Evolutionary conservation across 2,113 vertebrate genomes (phyloP).

Genomic region (Oreotragus oreotragus): DNA sequence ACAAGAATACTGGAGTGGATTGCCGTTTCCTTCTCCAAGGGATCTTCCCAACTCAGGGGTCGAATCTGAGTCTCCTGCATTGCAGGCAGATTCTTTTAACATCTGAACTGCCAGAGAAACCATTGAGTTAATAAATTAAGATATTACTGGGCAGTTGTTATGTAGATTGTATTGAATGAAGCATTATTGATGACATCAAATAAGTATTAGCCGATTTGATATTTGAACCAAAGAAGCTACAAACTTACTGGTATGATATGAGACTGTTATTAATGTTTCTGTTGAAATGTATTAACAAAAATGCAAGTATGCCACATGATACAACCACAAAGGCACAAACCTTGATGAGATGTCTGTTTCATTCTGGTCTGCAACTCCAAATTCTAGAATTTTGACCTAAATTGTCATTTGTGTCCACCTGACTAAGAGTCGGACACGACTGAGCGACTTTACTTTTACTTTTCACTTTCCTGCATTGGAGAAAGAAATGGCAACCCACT

Average conservation of each 20-base stretch:
- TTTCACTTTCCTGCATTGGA: no score
- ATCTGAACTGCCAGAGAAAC: background rate
- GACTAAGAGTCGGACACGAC: no score
- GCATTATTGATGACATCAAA: background rate
- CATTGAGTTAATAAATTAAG: background rate
- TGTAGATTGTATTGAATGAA: background rate
- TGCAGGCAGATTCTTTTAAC: background rate
- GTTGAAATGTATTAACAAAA: background rate
- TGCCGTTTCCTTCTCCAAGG: background rate
- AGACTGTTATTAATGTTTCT: background rate
- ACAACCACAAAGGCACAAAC: background rate
- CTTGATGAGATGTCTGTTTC: background rate
- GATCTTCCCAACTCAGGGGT: background rate
- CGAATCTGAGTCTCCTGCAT: background rate
- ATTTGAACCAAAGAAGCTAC: background rate
- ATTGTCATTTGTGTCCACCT: background rate
- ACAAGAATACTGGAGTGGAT: background rate
- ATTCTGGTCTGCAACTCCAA: background rate
- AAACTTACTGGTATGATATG: background rate
- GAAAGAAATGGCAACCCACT: no score
- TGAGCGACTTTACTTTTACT: no score
- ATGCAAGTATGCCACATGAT: background rate
- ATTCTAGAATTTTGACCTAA: background rate
- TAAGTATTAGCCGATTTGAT: background rate
- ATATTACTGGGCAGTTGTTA: background rate